A percentile compares a stretch with the other conserved stretches of the same genome.
phyloP scores from a whole-genome alignment of 2,888 invertebrate species.

The Gisinianus flammeolus region DNA sequence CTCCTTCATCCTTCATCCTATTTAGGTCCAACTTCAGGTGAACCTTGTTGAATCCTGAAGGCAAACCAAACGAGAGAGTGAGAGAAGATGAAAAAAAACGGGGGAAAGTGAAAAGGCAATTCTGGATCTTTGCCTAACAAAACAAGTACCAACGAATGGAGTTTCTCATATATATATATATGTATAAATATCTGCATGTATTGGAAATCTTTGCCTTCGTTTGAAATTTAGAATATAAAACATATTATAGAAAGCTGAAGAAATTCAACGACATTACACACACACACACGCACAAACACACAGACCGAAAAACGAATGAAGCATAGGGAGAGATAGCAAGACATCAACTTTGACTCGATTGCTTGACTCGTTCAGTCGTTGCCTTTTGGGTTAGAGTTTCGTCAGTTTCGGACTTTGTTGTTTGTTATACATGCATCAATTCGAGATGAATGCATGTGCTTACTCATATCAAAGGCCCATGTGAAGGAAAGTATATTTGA shows the following conservation, averaged over 20 bases:
- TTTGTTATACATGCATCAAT: not conserved
- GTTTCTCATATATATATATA: not conserved
- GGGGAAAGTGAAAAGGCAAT: not conserved
- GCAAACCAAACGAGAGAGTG: not conserved
- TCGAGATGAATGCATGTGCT: not conserved
- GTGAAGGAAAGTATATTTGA: not conserved
- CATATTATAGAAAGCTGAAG: not conserved
- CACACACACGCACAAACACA: not conserved
- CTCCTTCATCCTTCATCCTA: not conserved
- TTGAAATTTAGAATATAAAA: not conserved
- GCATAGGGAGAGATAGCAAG: not conserved
- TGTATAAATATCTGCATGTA: not conserved
- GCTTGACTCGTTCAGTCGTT: not conserved
- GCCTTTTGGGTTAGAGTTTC: not conserved
- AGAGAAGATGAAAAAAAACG: not conserved
- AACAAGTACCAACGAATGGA: not conserved
- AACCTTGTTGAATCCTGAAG: slow-evolving; percentile 13
- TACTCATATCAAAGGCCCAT: not conserved
- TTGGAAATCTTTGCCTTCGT: not conserved
- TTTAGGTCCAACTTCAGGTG: not conserved
- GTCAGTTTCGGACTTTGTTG: not conserved
- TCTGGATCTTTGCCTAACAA: not conserved
- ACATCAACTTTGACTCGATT: not conserved
- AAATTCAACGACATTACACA: not conserved
- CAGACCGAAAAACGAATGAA: not conserved